These are phyloP conservation scores for Megalonaias nervosa DNA, from an alignment of 1,140 invertebrate genomes.

Conservation along the genomic window DNA sequence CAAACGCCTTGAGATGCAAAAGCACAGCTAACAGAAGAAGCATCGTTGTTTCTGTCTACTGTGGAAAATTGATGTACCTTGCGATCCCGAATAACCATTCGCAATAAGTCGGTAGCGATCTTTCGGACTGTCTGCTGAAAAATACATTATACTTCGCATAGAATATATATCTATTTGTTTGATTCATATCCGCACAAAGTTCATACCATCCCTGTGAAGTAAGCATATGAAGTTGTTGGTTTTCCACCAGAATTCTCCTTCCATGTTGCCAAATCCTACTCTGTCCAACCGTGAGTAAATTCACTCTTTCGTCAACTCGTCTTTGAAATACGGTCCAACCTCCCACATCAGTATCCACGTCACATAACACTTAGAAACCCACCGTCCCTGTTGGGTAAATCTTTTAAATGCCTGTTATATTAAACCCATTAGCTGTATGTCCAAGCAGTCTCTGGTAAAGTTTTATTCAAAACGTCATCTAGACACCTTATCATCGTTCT, in stretches of 20 bases:
- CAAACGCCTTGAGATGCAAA: slow-evolving; percentile 73
- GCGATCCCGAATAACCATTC: slow-evolving; percentile 2
- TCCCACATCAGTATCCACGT: slow-evolving; percentile 75
- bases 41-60: slow-evolving; percentile 74
- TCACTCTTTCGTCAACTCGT: slow-evolving; percentile 81
- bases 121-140: background rate
- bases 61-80: slow-evolving; percentile 73
- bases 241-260: slow-evolving; percentile 71
- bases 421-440: background rate
- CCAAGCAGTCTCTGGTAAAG: background rate
- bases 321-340: slow-evolving; percentile 87
- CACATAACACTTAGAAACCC: slow-evolving; percentile 80
- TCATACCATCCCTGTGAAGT: slow-evolving; percentile 1
- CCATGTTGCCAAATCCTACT: slow-evolving; percentile 91
- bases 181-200: slow-evolving; percentile 3
- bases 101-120: background rate
- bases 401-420: background rate
- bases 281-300: slow-evolving; percentile 93
- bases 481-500: background rate
- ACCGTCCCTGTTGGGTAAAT: slow-evolving; percentile 55
- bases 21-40: slow-evolving; percentile 77
- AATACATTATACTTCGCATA: background rate
- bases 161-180: background rate
- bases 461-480: background rate
- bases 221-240: slow-evolving; percentile 24